Evolutionary conservation across 2,888 invertebrate species (phyloP), one percentile per base, ranked within the genome.

Genomic region (Latrodectus hesperus): DNA sequence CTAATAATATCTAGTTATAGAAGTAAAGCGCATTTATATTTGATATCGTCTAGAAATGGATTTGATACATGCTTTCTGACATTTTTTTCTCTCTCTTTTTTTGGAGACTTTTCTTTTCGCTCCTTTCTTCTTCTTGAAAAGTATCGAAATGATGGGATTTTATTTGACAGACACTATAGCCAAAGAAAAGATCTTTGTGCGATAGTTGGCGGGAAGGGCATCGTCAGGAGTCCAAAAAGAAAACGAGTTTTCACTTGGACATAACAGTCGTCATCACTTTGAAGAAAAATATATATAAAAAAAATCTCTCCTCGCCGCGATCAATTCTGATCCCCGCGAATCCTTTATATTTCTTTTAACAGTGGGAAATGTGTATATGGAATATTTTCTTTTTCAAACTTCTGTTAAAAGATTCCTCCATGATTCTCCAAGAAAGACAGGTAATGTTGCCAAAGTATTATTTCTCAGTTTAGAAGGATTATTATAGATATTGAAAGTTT

Each of bases 81-180:
- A 77, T 77, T 77, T 77, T 77, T 67, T 77, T 77, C 68, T 22
- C 53, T 77, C 52, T 77, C 52, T 67, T 71, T 51, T 51, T 51
- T 55, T 76, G 76, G 38, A 1, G 38, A 38, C 38, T 68, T 22
- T 22, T 68, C 17, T 68, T 14, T 38, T 68, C 52, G 17, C 52
- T 52, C 52, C 51, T 72, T 52, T 51, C 71, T 17, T 51, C 71
- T 17, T 26, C 53, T 64, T 77, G 77, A 77, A 68, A 77, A 77
- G 77, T 67, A 77, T 77, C 52, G 77, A 65, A 51, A 77, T 77
- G 77, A 77, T 77, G 77, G 77, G 68, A 77, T 77, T 77, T 77
- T 77, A 77, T 77, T 68, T 77, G 77, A 77, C 77, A 68, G 67
- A 26, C 52, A 14, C 77, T 77, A 77, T 77, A 68, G 77, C 77